phyloP scores from a whole-genome alignment of 2,797 vertebrate genomes.

The Phataginus tricuspis region DNA sequence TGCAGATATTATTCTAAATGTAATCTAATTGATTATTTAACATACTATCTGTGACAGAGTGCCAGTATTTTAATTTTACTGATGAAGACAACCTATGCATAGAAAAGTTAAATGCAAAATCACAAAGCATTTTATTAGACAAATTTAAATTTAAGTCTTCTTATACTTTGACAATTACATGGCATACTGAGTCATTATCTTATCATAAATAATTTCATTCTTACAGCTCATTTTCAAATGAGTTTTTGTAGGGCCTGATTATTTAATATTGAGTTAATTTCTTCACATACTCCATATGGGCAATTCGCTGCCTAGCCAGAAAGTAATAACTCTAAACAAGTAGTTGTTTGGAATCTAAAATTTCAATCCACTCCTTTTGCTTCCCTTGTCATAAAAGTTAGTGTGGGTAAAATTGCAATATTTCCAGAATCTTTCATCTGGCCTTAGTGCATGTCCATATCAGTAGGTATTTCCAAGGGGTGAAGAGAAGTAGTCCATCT shows the following conservation, averaged over 20 bases:
- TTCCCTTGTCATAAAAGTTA: background rate
- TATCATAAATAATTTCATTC: background rate
- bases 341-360: background rate
- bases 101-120: background rate
- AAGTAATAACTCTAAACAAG: background rate
- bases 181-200: background rate
- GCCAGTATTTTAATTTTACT: background rate
- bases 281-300: background rate
- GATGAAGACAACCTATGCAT: background rate
- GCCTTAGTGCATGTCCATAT: no score
- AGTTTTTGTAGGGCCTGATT: background rate
- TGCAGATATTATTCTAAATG: background rate
- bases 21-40: background rate
- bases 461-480: no score
- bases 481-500: no score
- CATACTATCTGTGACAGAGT: background rate
- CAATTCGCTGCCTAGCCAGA: background rate
- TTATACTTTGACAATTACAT: background rate
- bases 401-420: no score
- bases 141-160: background rate
- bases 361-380: background rate
- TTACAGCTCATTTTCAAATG: background rate
- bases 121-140: background rate
- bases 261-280: background rate
- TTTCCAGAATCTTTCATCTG: no score